Base-by-base conservation (phyloP, 2,113 vertebrate genomes). In the Orthochromis malagaraziensis region DNA sequence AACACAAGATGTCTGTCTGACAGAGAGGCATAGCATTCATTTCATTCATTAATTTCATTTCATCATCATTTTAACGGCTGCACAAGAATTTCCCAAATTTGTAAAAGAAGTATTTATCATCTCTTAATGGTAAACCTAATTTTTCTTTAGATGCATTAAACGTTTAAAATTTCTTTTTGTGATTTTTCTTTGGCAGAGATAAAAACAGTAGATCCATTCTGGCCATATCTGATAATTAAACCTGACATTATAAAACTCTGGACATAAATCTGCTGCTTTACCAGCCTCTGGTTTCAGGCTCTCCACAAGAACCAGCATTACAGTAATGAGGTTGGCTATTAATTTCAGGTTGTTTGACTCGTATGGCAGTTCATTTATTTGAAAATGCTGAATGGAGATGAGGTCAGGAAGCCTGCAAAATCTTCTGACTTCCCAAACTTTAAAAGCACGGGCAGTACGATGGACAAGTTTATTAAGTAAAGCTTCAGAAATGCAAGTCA, bases 211-310 rank as follows among this genome's bases (percentile, higher is more conserved):
- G 3, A 75, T 29, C 24, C 1, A 75, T 75, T 73, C 2, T 4
- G 0, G 0, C 13, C 38, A 17, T 0, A 45, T 45, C 40, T 73
- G 13, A 45, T 26, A 17, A 21, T 47, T 17, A 47, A 73, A 29
- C 40, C 14, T 5, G 21, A 47, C 3, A 47, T 75, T 47, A 29
- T 29, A 26, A 75, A 47, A 29, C 14, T 73, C 9, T 47, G 40
- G 40, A 47, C 68, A 47, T 29, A 47, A 75, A 75, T 75, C 13
- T 47, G 2, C 6, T 12, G 40, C 24, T 19, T 29, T 29, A 29
- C 9, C 68, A 75, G 38, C 68, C 16, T 75, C 9, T 19, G 70
- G 0, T 47, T 75, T 75, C 24, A 47, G 0, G 1, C 4, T 45
- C 40, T 45, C 0, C 68, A 26, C 21, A 47, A 47, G 42, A 29